These are phyloP conservation scores for Butorides virescens DNA, from an alignment of 2,113 vertebrate genomes.

Conservation along the genomic window DNA sequence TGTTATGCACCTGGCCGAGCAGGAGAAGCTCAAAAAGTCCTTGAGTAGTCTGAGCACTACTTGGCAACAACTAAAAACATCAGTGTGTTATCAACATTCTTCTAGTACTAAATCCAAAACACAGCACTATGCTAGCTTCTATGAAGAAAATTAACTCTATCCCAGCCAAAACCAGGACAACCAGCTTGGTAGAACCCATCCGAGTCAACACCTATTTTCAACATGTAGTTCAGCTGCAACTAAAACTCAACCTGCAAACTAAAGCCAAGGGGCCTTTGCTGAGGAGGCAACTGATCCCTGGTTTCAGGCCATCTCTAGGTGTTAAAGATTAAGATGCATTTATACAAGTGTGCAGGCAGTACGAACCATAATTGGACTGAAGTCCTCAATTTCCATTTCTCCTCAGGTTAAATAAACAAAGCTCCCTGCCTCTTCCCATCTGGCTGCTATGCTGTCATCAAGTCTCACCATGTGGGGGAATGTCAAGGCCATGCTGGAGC, in stretches of 20 bases:
- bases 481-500: neutral
- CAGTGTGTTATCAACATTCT: too few relatives aligned
- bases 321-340: neutral
- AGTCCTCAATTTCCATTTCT: neutral
- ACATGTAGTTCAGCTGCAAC: neutral
- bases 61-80: too few relatives aligned
- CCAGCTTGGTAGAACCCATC: too few relatives aligned
- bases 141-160: too few relatives aligned
- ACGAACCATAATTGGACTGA: neutral
- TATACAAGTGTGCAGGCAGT: neutral
- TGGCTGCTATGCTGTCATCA: neutral
- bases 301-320: neutral
- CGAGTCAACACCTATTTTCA: neutral
- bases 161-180: too few relatives aligned
- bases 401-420: neutral
- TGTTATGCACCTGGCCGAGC: too few relatives aligned
- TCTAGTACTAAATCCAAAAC: too few relatives aligned
- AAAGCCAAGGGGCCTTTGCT: neutral
- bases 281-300: neutral
- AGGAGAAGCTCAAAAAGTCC: too few relatives aligned
- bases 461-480: neutral
- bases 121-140: too few relatives aligned
- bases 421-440: neutral
- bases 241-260: neutral
- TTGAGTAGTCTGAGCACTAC: too few relatives aligned